Conservation (phyloP, 2,888 invertebrate species). For the Tipula helvola region DNA sequence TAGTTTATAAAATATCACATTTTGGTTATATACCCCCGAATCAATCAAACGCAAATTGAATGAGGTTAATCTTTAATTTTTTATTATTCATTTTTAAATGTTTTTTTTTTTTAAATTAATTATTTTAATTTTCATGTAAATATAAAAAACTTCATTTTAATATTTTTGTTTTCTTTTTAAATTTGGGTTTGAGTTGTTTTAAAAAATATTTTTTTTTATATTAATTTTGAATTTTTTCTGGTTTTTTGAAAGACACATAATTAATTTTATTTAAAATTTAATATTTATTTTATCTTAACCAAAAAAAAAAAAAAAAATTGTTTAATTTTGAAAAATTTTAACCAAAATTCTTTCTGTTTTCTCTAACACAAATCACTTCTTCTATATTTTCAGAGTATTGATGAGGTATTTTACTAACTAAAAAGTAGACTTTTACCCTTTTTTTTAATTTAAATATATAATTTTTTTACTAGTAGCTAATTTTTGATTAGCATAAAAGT, state of each 20-base stretch:
- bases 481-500: not conserved
- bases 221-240: slow-evolving; percentile 12
- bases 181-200: slow-evolving; percentile 7
- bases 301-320: not conserved
- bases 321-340: not conserved
- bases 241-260: not conserved
- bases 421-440: not conserved
- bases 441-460: not conserved
- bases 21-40: not conserved
- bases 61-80: not conserved
- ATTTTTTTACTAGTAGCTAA: not conserved
- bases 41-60: not conserved
- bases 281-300: not conserved
- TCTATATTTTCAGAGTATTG: slow-evolving; percentile 46
- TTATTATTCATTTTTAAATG: not conserved
- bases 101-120: not conserved
- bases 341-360: slow-evolving; percentile 23
- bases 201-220: slow-evolving; percentile 9
- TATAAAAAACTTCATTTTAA: not conserved
- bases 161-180: not conserved
- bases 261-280: not conserved
- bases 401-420: slow-evolving; percentile 36
- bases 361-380: slow-evolving; percentile 19
- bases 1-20: not conserved
- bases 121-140: not conserved